Evolutionary conservation across 2,113 vertebrate genomes (phyloP).

Genomic region (Misgurnus anguillicaudatus): DNA sequence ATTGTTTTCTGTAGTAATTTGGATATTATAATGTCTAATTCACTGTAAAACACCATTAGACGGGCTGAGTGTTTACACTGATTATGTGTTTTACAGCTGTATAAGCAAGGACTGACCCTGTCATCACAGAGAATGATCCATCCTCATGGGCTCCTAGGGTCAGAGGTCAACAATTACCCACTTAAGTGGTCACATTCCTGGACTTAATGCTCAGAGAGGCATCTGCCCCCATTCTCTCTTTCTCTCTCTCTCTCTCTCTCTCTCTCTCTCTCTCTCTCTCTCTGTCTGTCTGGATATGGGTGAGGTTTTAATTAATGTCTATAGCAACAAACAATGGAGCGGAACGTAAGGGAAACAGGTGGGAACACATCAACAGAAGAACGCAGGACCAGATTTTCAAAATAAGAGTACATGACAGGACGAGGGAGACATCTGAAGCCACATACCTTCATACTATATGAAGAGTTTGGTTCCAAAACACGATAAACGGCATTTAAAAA

Average conservation of each 20-base stretch:
- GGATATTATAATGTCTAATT: background rate
- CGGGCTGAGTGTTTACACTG: background rate
- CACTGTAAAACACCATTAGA: background rate
- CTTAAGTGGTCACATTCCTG: conserved; percentile 71
- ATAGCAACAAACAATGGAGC: no score
- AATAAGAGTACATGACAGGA: no score
- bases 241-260: conserved; percentile 41
- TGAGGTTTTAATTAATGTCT: no score
- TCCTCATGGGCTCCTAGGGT: conserved; percentile 74
- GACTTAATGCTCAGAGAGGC: conserved; percentile 73
- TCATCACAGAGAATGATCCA: conserved; percentile 80
- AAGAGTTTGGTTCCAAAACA: no score
- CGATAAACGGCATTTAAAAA: no score
- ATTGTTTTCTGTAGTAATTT: no score
- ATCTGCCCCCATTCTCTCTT: conserved; percentile 64
- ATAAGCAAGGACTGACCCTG: conserved; percentile 73
- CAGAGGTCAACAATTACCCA: conserved; percentile 78
- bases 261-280: conserved; percentile 49
- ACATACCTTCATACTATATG: no score
- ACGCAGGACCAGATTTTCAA: no score
- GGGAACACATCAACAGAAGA: no score
- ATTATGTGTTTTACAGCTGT: conserved; percentile 58
- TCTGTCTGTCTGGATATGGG: no score
- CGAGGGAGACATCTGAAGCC: no score
- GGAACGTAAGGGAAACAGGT: no score